Evolutionary conservation across 2,888 invertebrate species (phyloP), one percentile per base, ranked within the genome.

Genomic region (Tethea ocularis): DNA sequence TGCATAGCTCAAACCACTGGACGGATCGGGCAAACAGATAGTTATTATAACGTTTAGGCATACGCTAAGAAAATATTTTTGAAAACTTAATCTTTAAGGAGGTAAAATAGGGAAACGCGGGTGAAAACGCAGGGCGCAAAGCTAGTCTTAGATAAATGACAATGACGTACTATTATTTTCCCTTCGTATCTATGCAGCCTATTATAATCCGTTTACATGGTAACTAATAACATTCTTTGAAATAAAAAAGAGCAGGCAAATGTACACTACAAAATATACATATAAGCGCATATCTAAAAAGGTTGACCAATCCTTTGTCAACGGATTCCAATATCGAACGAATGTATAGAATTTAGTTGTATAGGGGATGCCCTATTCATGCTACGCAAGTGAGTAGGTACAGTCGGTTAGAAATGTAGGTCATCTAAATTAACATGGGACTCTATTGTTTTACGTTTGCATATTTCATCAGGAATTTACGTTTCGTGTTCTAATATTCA

Each of bases 251-350:
- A 53, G 13, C 20, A 33, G 20, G 17, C 33, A 53, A 33, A 53
- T 10, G 4, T 64, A 66, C 69, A 74, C 11, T 64, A 66, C 69
- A 74, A 60, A 62, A 72, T 73, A 75, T 72, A 74, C 78, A 72
- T 71, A 66, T 70, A 63, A 62, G 73, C 65, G 66, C 70, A 65
- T 57, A 73, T 76, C 79, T 80, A 78, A 85, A 86, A 88, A 86
- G 86, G 87, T 84, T 87, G 88, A 87, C 88, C 89, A 88, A 79
- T 81, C 86, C 84, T 87, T 89, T 90, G 89, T 90, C 81, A 80
- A 77, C 78, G 80, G 83, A 89, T 88, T 87, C 89, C 88, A 88
- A 90, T 90, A 90, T 86, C 83, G 81, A 76, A 80, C 77, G 78
- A 81, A 80, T 76, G 83, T 84, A 86, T 85, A 85, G 84, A 83